These are phyloP conservation scores for Bemisia tabaci DNA, from an alignment of 1,140 invertebrate species.

Conservation along the genomic window DNA sequence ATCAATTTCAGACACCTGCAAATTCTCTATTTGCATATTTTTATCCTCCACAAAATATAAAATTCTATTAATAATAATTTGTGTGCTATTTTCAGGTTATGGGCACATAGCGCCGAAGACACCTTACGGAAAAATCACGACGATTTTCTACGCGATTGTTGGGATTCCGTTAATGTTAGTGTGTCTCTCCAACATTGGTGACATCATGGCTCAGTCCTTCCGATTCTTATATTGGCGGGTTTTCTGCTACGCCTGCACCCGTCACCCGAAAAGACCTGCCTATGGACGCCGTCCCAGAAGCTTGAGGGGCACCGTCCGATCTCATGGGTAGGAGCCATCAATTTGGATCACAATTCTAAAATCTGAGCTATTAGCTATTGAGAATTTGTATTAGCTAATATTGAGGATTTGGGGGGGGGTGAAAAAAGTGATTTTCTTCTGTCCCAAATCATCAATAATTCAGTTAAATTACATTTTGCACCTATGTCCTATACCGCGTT, in stretches of 20 bases:
- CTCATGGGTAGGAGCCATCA: constrained; percentile 22
- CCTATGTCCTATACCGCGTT: too few relatives aligned
- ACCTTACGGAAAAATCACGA: constrained; percentile 78
- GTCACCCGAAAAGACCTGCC: constrained; percentile 44
- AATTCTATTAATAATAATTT: too few relatives aligned
- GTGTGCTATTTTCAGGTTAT: constrained; percentile 69
- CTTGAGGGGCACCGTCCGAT: constrained; percentile 17
- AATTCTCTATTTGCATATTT: too few relatives aligned
- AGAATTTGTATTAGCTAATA: neutral
- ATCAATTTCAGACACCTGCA: too few relatives aligned
- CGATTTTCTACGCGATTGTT: constrained; percentile 89
- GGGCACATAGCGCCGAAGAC: constrained; percentile 92
- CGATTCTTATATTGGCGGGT: constrained; percentile 81
- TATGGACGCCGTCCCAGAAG: constrained; percentile 21
- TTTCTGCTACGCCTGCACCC: constrained; percentile 76
- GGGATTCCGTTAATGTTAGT: constrained; percentile 90
- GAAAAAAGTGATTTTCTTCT: too few relatives aligned
- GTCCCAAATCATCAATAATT: too few relatives aligned
- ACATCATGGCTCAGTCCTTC: constrained; percentile 88
- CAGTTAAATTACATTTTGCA: too few relatives aligned
- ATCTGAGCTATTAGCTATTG: neutral
- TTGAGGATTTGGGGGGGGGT: too few relatives aligned
- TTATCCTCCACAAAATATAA: too few relatives aligned
- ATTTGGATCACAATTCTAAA: neutral
- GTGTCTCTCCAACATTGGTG: constrained; percentile 89